phyloP scores from a whole-genome alignment of 1,140 invertebrate genomes.

The Drosophila miranda region DNA sequence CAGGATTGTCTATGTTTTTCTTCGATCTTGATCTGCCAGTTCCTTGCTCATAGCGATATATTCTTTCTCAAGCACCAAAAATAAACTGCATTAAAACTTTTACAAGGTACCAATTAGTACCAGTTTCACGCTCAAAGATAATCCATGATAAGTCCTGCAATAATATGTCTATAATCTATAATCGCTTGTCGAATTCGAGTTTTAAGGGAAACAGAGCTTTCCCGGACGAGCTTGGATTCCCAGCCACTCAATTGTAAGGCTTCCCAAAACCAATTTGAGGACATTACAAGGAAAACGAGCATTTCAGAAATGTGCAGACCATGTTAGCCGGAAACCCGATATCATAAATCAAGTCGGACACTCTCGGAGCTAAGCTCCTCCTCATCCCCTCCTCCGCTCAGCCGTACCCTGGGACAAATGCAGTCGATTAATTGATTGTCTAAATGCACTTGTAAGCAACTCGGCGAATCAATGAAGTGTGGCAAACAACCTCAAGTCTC shows the following conservation, averaged over 20 bases:
- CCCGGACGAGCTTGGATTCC: slow-evolving; percentile 22
- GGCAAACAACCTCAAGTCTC: slow-evolving; percentile 59
- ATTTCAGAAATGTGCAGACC: slow-evolving; percentile 58
- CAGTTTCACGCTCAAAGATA: too few relatives aligned
- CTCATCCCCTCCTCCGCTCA: neutral
- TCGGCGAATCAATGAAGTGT: slow-evolving; percentile 78
- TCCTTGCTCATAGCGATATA: too few relatives aligned
- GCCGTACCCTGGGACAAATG: slow-evolving; percentile 42
- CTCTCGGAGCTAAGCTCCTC: slow-evolving; percentile 42
- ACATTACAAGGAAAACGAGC: slow-evolving; percentile 25
- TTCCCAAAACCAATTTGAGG: slow-evolving; percentile 46
- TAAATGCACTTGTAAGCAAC: slow-evolving; percentile 81
- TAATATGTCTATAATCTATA: slow-evolving; percentile 38
- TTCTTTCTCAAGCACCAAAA: too few relatives aligned
- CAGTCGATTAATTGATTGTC: slow-evolving; percentile 81
- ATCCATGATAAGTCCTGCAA: slow-evolving; percentile 16
- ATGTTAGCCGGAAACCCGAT: slow-evolving; percentile 54
- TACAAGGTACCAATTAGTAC: too few relatives aligned
- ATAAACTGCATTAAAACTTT: too few relatives aligned
- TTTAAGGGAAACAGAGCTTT: slow-evolving; percentile 30
- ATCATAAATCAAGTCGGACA: slow-evolving; percentile 72
- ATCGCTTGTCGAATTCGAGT: slow-evolving; percentile 55
- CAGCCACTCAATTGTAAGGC: slow-evolving; percentile 35
- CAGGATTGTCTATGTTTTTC: too few relatives aligned
- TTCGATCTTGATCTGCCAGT: too few relatives aligned